Evolutionary conservation across 2,113 vertebrate species (phyloP), one percentile per base, ranked within the genome.

Genomic region (Fulica atra): DNA sequence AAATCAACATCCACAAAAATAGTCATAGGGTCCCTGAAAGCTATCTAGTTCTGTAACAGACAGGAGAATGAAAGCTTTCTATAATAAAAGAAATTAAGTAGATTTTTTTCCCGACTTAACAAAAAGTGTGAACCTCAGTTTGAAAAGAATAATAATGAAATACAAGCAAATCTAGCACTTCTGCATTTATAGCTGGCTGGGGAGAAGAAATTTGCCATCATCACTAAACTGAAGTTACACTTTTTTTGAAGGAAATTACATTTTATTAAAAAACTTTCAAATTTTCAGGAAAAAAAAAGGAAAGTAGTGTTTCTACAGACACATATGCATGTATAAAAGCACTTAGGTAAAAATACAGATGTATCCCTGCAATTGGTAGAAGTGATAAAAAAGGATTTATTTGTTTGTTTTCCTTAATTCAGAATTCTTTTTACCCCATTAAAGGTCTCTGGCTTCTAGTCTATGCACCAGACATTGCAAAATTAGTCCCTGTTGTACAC

Each of bases 391-490:
- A 54, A 51, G 1, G 4, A 48, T 36, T 53, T 54, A 46, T 42
- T 92, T 83, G 16, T 36, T 95, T 89, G 14, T 28, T 87, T 95
- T 89, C 72, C 50, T 79, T 71, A 81, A 60, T 29, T 25, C 2
- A 65, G 24, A 84, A 72, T 82, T 85, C n/a, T 82, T 97, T 88
- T 91, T 65, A 76, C 26, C 11, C 40, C 23, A 26, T 91, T 91
- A 95, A 68, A 92, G 31, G 28, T 57, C 50, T 95, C 89, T 91
- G 65, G 11, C 85, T 92, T 92, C 73, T 87, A 50, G 66, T 88
- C 87, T 72, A n/a, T 53, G 9, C 26, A 81, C 48, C 42, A 91
- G 72, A 59, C 63, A 46, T 72, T 79, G 29, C 29, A 89, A 85
- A 92, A 92, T 94, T 95, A 72, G 42, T 88, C 81, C 85, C 88